Conservation (phyloP, 1,140 invertebrate genomes). For the Drosophila navojoa region DNA sequence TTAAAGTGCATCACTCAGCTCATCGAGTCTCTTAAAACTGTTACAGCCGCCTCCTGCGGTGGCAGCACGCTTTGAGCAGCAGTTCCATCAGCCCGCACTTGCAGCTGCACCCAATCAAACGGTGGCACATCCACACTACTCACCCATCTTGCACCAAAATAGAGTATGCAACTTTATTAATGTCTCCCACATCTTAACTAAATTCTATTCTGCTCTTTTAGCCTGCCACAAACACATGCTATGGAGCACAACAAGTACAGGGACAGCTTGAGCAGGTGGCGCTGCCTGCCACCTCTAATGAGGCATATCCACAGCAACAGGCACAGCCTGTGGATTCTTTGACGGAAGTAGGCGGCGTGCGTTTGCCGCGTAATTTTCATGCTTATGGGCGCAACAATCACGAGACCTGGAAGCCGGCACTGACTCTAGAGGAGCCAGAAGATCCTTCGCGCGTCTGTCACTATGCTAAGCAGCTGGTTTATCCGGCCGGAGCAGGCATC, state of each 20-base stretch:
- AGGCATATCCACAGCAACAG: constrained; percentile 9
- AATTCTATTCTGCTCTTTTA: constrained; percentile 1
- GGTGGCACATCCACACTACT: constrained; percentile 22
- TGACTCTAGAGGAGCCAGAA: constrained; percentile 79
- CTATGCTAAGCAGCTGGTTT: constrained; percentile 78
- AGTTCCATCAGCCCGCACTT: constrained; percentile 10
- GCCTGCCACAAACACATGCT: constrained; percentile 19
- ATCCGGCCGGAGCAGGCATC: constrained; percentile 62
- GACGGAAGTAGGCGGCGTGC: constrained; percentile 51
- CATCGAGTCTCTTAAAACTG: not conserved
- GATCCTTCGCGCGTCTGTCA: constrained; percentile 76
- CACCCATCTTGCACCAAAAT: constrained; percentile 13
- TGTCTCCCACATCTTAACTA: not conserved
- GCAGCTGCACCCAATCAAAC: constrained; percentile 22
- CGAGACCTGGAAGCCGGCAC: constrained; percentile 80
- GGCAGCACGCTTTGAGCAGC: constrained; percentile 28
- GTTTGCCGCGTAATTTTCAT: constrained; percentile 74
- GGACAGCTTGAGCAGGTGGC: constrained; percentile 24
- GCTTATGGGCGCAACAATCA: constrained; percentile 75
- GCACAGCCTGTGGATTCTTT: not conserved
- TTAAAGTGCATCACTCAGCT: too few species aligned
- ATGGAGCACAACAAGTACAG: constrained; percentile 22
- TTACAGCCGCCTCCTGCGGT: constrained; percentile 15
- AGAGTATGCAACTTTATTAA: constrained; percentile 9
- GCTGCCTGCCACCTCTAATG: constrained; percentile 5